These are phyloP conservation scores for Poeciliopsis turrubarensis DNA, from an alignment of 2,113 vertebrate species.

Conservation along the genomic window DNA sequence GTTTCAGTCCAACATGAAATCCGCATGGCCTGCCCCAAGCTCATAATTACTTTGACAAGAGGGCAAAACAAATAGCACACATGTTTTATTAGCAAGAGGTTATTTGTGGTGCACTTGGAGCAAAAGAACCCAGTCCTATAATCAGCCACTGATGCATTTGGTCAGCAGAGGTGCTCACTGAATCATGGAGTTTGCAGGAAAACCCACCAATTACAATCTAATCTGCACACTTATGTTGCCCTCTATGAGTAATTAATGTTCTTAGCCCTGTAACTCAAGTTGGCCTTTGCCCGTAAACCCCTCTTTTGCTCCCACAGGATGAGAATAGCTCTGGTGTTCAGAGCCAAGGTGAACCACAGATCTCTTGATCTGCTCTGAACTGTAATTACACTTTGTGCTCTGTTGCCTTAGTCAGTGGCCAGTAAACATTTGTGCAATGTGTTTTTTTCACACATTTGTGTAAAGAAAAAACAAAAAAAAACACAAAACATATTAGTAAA, in stretches of 20 bases:
- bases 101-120: conserved; percentile 21
- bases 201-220: conserved; percentile 65
- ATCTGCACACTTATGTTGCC: conserved; percentile 46
- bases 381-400: conserved; percentile 67
- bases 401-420: conserved; percentile 21
- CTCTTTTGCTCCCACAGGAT: conserved; percentile 56
- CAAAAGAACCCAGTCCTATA: conserved; percentile 37
- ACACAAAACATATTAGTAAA: too few relatives aligned
- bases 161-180: conserved; percentile 43
- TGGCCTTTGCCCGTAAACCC: conserved; percentile 45
- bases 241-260: conserved; percentile 66
- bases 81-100: conserved; percentile 14
- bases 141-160: conserved; percentile 45
- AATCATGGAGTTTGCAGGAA: conserved; percentile 48
- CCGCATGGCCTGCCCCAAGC: neutral
- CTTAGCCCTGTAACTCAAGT: conserved; percentile 40
- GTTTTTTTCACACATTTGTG: too few relatives aligned
- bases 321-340: conserved; percentile 62
- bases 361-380: conserved; percentile 57
- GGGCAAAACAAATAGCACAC: conserved; percentile 33
- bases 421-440: conserved; percentile 13
- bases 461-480: neutral
- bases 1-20: conserved; percentile 13
- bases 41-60: conserved; percentile 38
- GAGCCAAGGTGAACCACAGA: conserved; percentile 65